phyloP scores from a whole-genome alignment of 64 coral and sea anemone species.

The Actinia equina region DNA sequence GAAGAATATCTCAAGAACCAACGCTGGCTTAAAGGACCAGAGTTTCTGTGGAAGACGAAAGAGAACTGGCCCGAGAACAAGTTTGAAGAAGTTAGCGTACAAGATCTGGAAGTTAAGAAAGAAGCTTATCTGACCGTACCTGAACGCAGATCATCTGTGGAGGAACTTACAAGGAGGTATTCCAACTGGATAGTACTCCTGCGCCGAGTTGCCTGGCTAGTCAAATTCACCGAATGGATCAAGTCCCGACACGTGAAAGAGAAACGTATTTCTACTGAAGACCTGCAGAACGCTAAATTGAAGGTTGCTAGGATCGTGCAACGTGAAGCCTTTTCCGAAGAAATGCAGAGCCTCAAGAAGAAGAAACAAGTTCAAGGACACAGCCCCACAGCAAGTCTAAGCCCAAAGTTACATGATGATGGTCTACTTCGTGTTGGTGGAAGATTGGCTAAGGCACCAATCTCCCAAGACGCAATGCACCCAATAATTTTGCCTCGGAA shows the following conservation, averaged over 20 bases:
- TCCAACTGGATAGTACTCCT: constrained; percentile 43
- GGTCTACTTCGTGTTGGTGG: constrained; percentile 43
- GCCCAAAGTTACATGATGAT: constrained; percentile 26
- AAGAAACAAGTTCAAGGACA: neutral
- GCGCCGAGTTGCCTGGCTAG: constrained; percentile 17
- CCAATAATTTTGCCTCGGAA: constrained; percentile 54
- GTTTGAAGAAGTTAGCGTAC: neutral
- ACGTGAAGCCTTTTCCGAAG: constrained; percentile 1
- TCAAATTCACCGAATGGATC: constrained; percentile 49
- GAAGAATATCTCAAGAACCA: constrained; percentile 5
- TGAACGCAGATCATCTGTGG: neutral
- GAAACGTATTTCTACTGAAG: neutral
- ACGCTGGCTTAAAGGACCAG: constrained; percentile 35
- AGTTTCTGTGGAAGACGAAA: constrained; percentile 6
- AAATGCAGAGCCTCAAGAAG: neutral
- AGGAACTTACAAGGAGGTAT: constrained; percentile 2
- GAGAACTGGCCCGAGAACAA: constrained; percentile 33
- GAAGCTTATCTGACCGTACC: constrained; percentile 12
- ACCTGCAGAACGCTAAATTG: constrained; percentile 8
- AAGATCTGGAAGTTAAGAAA: constrained; percentile 13
- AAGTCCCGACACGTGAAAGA: neutral
- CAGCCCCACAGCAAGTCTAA: constrained; percentile 5
- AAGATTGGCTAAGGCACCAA: constrained; percentile 38
- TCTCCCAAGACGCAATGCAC: constrained; percentile 47
- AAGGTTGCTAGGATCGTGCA: constrained; percentile 2